Base-by-base conservation (phyloP, 2,888 invertebrate species). In the Tiphia femorata region DNA sequence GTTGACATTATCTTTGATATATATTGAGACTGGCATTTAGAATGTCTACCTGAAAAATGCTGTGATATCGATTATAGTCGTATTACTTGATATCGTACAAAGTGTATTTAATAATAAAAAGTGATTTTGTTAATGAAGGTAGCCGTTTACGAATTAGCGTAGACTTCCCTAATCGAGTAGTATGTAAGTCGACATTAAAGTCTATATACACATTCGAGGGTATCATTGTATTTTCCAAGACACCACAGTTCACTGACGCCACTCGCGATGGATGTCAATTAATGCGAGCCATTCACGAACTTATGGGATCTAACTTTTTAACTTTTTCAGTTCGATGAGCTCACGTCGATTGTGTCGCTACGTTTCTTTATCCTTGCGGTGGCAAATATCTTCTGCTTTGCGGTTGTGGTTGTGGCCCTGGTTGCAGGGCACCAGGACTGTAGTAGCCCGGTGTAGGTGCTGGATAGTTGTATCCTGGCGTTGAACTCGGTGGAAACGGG, bases 41-140 rank as follows among this genome's bases (percentile, higher is more conserved):
- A 73, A 77, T 78, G 77, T 79, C 78, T 81, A 81, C 80, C 81
- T 81, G 78, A 78, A 68, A 77, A 76, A 70, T 72, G 73, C 80
- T 81, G 80, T 81, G 80, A 81, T 81, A 79, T 75, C 61, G 65
- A 75, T 73, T 77, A 72, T 79, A 80, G 80, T 80, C 78, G 73
- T 72, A 70, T 68, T 75, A 71, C 63, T 64, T 63, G 64, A 64
- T 69, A 70, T 68, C 71, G 70, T 77, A 71, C 62, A 72, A 72
- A 75, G 48, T 72, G 67, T 75, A 72, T 67, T 64, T 74, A 70
- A 71, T 40, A 73, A 73, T 71, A 64, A 68, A 43, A 71, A 44
- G 25, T 62, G 62, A 62, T 73, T 67, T 66, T 70, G 62, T 71
- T 71, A 59, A 71, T 57, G 49, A 64, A 59, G n/a, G n/a, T n/a